Evolutionary conservation across 1,140 invertebrate species (phyloP), one percentile per base, ranked within the genome.

Genomic region (Hirudo medicinalis): DNA sequence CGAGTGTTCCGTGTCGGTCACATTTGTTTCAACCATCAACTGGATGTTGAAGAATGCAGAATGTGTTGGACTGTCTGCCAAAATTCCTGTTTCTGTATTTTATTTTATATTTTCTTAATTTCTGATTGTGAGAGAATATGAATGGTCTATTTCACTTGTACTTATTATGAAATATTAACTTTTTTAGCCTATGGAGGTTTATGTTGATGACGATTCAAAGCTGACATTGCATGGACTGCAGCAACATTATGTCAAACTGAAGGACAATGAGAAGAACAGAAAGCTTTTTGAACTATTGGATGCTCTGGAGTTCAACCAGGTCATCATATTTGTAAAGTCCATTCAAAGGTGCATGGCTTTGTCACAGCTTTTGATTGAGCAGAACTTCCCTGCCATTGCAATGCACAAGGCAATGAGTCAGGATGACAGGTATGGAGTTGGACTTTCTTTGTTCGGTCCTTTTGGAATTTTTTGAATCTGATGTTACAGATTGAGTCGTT

Each of bases 191-290:
- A 97, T 99, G 94, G 97, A 99, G 86, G 94, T 99, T 32, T 99
- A 97, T 83, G 95, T 99, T 36, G 96, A 99, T 81, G 94, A 99
- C 83, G 97, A 99, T 85, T 93, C 96, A 55, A 99, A 99, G 83
- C 84, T 99, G 72, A 99, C 96, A 8, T 86, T 99, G 72, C 97
- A 99, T 79, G 97, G 97, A 75, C 86, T 99, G 40, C 94, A 98
- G 82, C 97, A 99, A 79, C 95, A 99, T 84, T 99, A 99, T 81
- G 92, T 98, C 27, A 99, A 99, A 83, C 87, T 99, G 29, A 99
- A 98, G 84, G 97, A 99, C 83, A 97, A 96, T 81, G 97, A 99
- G 84, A 99, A 99, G 84, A 99, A 99, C 81, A 91, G 96, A 80
- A 99, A 98, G 83, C 84, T 99, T 0, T 97, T 99, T 87, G 96